These are phyloP conservation scores for Gryllus longicercus DNA, from an alignment of 2,888 invertebrate species.

Conservation along the genomic window DNA sequence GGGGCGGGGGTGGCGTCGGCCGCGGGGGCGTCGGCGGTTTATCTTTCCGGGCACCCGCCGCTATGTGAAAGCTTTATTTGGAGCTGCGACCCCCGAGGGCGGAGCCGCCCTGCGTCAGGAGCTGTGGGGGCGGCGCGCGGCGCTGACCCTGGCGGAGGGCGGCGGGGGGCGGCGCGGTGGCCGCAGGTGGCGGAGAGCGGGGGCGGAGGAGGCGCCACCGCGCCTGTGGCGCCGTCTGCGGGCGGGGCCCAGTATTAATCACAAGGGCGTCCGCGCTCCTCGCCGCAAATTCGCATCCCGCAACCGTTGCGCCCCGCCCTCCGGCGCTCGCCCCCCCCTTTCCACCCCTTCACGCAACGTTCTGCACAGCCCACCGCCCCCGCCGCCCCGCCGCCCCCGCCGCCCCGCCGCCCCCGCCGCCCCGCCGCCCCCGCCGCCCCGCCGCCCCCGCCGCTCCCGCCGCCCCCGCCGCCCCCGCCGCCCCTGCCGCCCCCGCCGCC, in stretches of 20 bases:
- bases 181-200: not conserved
- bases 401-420: not conserved
- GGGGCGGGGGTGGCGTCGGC: no score
- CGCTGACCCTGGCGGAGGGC: not conserved
- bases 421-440: not conserved
- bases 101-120: no score
- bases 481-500: no score
- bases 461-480: no score
- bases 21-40: no score
- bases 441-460: no score
- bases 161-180: not conserved
- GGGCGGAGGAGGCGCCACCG: not conserved
- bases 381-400: not conserved
- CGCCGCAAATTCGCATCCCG: not conserved
- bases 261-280: not conserved
- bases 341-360: not conserved
- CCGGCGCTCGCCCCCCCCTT: not conserved
- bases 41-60: no score
- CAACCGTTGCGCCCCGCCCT: not conserved
- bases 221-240: conserved; percentile 17
- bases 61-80: no score
- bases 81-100: no score
- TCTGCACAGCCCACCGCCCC: not conserved
- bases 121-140: no score
- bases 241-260: not conserved